Conservation (phyloP, 2,113 vertebrate genomes). For the Eulemur rufifrons region DNA sequence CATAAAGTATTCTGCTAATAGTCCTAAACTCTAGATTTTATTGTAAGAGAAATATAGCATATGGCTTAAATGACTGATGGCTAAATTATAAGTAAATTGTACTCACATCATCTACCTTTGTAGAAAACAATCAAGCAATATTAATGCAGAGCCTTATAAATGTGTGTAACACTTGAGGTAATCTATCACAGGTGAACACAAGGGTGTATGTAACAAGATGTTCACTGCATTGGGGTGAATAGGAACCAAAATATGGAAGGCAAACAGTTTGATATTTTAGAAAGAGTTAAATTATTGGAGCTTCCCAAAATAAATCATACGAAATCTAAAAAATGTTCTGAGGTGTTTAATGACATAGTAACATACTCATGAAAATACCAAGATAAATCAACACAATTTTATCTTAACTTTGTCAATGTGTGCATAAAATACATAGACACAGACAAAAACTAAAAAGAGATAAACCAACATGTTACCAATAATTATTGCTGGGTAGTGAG, state of each 20-base stretch:
- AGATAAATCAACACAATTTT: background rate
- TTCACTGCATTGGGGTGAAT: background rate
- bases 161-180: rapidly evolving
- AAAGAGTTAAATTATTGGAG: background rate
- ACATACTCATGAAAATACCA: background rate
- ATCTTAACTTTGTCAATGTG: background rate
- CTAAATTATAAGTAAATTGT: background rate
- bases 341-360: background rate
- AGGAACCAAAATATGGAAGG: too few species aligned
- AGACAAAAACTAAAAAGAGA: background rate
- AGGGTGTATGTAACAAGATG: rapidly evolving
- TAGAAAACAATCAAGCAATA: background rate
- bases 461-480: background rate
- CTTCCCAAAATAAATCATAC: background rate
- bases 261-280: background rate
- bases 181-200: background rate
- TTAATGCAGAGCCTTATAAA: background rate
- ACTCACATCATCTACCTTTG: background rate
- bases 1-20: background rate
- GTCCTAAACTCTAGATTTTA: background rate
- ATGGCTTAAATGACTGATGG: background rate
- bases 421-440: background rate
- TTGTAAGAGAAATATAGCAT: background rate
- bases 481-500: background rate
- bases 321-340: background rate